These are phyloP conservation scores for Meloe dianella DNA, from an alignment of 2,888 invertebrate species.

Conservation along the genomic window DNA sequence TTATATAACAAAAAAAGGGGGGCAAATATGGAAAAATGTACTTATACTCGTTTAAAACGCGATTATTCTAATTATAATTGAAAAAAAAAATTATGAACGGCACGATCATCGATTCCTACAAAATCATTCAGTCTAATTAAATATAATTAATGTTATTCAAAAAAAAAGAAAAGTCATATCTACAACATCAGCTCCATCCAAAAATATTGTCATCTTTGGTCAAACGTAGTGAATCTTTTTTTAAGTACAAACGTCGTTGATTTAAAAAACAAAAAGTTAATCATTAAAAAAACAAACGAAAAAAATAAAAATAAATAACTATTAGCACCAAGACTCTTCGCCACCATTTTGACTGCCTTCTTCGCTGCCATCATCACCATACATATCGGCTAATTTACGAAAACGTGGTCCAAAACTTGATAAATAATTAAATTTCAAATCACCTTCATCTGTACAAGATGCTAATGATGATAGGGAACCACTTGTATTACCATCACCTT, in stretches of 20 bases:
- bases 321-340: conserved; percentile 84
- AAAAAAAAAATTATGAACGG: not conserved
- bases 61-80: not conserved
- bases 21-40: conserved; percentile 5
- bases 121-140: conserved; percentile 12
- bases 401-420: conserved; percentile 96
- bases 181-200: conserved; percentile 42
- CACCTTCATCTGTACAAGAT: conserved; percentile 69
- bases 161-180: conserved; percentile 12
- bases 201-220: conserved; percentile 51
- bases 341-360: conserved; percentile 78
- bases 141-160: conserved; percentile 17
- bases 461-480: conserved; percentile 92
- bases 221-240: conserved; percentile 42
- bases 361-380: conserved; percentile 87
- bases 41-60: conserved; percentile 4
- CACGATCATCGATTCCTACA: conserved; percentile 1
- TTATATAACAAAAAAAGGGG: not conserved
- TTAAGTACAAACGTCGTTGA: conserved; percentile 44
- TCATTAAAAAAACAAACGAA: too few species aligned
- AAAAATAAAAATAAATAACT: conserved; percentile 23
- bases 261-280: conserved; percentile 3
- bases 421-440: conserved; percentile 92
- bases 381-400: conserved; percentile 92
- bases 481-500: conserved; percentile 91